Evolutionary conservation across 2,888 invertebrate species (phyloP).

Genomic region (Mesoligia furuncula): DNA sequence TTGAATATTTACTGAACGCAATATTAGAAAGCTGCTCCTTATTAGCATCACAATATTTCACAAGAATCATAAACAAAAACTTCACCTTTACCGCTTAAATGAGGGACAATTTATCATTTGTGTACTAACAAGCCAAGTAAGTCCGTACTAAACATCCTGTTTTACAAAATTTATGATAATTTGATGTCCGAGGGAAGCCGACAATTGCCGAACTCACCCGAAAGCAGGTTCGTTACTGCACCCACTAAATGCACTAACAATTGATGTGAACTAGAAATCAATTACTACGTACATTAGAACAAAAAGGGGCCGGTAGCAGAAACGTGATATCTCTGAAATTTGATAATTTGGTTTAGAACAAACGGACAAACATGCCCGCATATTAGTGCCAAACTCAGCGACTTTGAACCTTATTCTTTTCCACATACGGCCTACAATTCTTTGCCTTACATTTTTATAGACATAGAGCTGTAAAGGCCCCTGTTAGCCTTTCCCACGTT

Average conservation of each 20-base stretch:
- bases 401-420: constrained; percentile 33
- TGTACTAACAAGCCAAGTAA: constrained; percentile 37
- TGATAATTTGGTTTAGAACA: constrained; percentile 72
- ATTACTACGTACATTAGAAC: constrained; percentile 68
- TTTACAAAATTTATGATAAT: constrained; percentile 61
- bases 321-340: constrained; percentile 77
- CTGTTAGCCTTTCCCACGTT: constrained; percentile 85
- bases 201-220: constrained; percentile 35
- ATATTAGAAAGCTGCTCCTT: neutral
- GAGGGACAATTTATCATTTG: constrained; percentile 49
- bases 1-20: neutral
- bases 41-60: constrained; percentile 16
- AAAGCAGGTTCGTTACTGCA: constrained; percentile 35
- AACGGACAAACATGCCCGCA: constrained; percentile 74
- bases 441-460: constrained; percentile 42
- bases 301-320: constrained; percentile 68
- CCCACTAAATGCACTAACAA: constrained; percentile 52
- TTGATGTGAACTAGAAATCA: constrained; percentile 63
- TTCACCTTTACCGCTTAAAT: constrained; percentile 26
- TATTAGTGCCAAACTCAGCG: constrained; percentile 34
- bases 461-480: constrained; percentile 54
- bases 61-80: constrained; percentile 27
- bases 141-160: constrained; percentile 49
- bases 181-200: constrained; percentile 50
- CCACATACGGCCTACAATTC: constrained; percentile 53